Evolutionary conservation across 1,140 invertebrate genomes (phyloP), one percentile per base, ranked within the genome.

Genomic region (Sweltsa coloradensis): DNA sequence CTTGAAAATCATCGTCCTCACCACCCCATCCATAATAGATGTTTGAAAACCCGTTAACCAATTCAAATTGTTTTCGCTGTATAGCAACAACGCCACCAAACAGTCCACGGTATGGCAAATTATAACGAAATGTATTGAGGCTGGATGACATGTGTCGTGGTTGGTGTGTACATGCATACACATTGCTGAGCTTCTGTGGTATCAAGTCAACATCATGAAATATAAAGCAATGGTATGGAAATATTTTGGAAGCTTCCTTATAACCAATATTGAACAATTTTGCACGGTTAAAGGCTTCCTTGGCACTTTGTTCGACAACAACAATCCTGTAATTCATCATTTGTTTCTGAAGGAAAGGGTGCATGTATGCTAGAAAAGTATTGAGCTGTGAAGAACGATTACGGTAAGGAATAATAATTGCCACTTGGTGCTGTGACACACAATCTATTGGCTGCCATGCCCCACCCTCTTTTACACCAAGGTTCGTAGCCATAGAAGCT

Each of bases 151-250:
- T 86, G 59, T 97, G 93, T 29, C 91, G 71, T 0, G 94, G 94
- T 51, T 76, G 71, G 51, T 76, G 71, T 2, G 88, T 82, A 62
- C 95, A 98, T 13, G 83, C 85, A 68, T 97, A 98, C 39, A 95
- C 74, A 67, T 97, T 96, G 3, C 82, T 76, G 45, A 78, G 76
- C 66, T 88, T 88, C 53, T 95, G 73, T 9, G 94, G 94, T 46
- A 97, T 72, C 16, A 97, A 66, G 69, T 98, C 93, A 34, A 97
- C 86, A 62, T 98, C 93, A 66, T 97, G 93, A 57, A 98, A 85
- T 41, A 97, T 81, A 39, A 95, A 79, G 60, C 95, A 98, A 21
- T 88, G 79, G 65, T 80, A 90, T 37, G 70, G 64, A 46, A 73
- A 74, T 25, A 78, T 74, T 52, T 70, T 72, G 23, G 70, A 62